Base-by-base conservation (phyloP, 2,797 vertebrate species). In the Gallinago stenura region DNA sequence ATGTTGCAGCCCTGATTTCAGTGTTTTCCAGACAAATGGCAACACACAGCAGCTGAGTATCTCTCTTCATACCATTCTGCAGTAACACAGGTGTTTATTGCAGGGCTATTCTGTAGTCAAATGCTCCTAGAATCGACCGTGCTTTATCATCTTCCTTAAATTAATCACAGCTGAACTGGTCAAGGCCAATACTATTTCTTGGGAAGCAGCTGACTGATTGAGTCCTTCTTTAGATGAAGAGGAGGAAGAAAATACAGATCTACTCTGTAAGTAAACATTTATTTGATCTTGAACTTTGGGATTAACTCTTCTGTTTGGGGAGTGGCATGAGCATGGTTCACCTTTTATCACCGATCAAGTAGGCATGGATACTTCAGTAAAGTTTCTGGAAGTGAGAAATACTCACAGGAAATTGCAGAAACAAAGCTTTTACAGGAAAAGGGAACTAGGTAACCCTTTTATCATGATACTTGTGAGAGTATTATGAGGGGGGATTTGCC, bases 121-220 rank as follows among this genome's bases (percentile, higher is more conserved):
- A 35, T 61, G 68, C 37, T 71, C 33, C 60, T 54, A 73, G 28
- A 33, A 30, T 31, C 83, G 75, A 28, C 69, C 28, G 1, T 62
- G 61, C 46, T 84, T 66, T 62, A 70, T 60, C 51, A 64, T 15
- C 26, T 57, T 75, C 14, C 50, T 86, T 68, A 65, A 69, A 75
- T 71, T 81, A 65, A 77, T 68, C 69, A 75, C 92, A 90, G 90
- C 45, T 86, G 66, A 83, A 54, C 33, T 62, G 24, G 26, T 68
- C 39, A 78, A 69, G 88, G 50, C 46, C 30, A 66, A 15, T 50
- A 48, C 24, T 75, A 8, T 61, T 90, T 76, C 58, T 82, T 68
- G 45, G 33, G 72, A 90, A 66, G 35, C 1, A 58, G 51, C 39
- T 80, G 30, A 28, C 17, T 33, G 15, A 28, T 11, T 22, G 15